Evolutionary conservation across 2,113 vertebrate species (phyloP).

Genomic region (Eubucco bourcierii): DNA sequence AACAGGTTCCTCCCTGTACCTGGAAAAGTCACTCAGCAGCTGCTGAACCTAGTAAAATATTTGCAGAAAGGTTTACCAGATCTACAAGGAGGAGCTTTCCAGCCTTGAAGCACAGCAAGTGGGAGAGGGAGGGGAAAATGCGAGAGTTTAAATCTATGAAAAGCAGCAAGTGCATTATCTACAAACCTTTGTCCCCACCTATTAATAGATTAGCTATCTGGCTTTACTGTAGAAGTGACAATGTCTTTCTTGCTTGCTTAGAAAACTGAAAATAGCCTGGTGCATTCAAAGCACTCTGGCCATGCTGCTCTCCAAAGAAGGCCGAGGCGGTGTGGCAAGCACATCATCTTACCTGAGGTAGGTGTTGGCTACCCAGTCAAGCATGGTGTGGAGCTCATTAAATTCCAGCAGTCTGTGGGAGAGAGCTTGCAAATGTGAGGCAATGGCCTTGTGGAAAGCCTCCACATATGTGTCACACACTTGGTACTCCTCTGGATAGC

Average conservation of each 20-base stretch:
- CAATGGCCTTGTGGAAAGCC: slow-evolving; percentile 72
- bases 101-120: not conserved
- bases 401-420: not conserved
- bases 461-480: slow-evolving; percentile 70
- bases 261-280: not conserved
- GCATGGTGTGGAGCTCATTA: slow-evolving; percentile 60
- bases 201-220: not conserved
- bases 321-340: not conserved
- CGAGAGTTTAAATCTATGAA: not conserved
- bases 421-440: slow-evolving; percentile 69
- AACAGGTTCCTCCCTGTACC: not conserved
- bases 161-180: not conserved
- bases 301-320: fast-evolving
- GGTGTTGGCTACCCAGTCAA: slow-evolving; percentile 74
- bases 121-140: not conserved
- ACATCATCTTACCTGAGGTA: slow-evolving; percentile 72
- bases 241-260: not conserved
- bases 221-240: not conserved
- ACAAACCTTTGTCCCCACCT: not conserved
- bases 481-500: slow-evolving; percentile 68
- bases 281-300: not conserved
- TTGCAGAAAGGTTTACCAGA: not conserved
- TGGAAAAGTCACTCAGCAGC: slow-evolving; percentile 8
- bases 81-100: not conserved
- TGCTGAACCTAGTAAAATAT: not conserved